Conservation (phyloP, 2,113 vertebrate genomes). For the Thamnaconus septentrionalis region DNA sequence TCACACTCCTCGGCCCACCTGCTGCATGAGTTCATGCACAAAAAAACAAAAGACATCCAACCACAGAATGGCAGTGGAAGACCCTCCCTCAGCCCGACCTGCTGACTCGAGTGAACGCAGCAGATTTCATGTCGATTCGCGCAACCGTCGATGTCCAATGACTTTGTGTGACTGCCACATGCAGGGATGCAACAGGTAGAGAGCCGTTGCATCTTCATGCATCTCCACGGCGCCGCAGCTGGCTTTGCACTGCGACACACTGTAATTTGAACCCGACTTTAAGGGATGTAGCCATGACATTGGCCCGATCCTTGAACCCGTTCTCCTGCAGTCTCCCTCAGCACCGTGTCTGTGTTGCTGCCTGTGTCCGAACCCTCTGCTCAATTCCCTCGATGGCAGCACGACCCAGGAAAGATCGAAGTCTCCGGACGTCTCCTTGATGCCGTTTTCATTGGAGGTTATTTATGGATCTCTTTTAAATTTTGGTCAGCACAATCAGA, state of each 20-base stretch:
- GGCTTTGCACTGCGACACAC: constrained; percentile 53
- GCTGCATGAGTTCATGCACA: constrained; percentile 53
- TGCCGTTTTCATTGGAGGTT: constrained; percentile 37
- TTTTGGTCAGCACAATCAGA: constrained; percentile 25
- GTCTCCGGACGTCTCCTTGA: constrained; percentile 40
- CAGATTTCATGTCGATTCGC: constrained; percentile 19
- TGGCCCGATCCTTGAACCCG: constrained; percentile 17
- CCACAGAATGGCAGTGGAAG: constrained; percentile 29
- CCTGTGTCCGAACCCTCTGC: constrained; percentile 30
- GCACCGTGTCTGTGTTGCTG: constrained; percentile 29
- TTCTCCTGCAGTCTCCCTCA: constrained; percentile 29
- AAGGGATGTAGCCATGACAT: constrained; percentile 29
- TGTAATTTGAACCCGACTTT: constrained; percentile 33
- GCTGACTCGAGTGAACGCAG: neutral
- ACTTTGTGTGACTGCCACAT: constrained; percentile 31
- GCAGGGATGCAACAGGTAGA: constrained; percentile 76
- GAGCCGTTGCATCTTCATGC: constrained; percentile 31
- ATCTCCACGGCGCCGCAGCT: constrained; percentile 25
- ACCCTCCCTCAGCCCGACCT: constrained; percentile 38
- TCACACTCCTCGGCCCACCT: constrained; percentile 55
- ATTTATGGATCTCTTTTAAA: constrained; percentile 45
- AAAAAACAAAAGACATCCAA: constrained; percentile 1
- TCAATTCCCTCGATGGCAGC: constrained; percentile 27
- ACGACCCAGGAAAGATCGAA: constrained; percentile 29
- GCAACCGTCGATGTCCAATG: constrained; percentile 11